Evolutionary conservation across 2,888 invertebrate genomes (phyloP).

Genomic region (Tenodera sinensis): DNA sequence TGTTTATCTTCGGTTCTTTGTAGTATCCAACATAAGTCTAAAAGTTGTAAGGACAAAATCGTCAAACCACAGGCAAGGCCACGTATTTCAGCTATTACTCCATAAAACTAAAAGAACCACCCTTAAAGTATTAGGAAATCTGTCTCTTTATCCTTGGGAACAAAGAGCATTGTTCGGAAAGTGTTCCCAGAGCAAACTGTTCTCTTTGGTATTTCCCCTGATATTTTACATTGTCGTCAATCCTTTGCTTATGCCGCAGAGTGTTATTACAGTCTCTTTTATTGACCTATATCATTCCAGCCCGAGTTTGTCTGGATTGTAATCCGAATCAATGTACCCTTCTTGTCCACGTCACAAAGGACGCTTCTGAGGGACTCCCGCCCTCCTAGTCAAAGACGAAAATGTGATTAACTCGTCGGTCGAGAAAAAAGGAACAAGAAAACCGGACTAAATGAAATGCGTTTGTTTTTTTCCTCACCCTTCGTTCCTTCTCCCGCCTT

Average conservation of each 20-base stretch:
- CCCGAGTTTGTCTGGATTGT: neutral
- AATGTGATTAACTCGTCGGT: neutral
- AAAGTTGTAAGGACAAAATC: too few species aligned
- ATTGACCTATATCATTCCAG: neutral
- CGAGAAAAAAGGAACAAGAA: neutral
- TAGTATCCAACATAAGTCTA: too few species aligned
- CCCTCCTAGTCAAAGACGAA: neutral
- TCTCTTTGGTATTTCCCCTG: neutral
- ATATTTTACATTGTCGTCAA: neutral
- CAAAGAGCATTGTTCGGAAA: neutral
- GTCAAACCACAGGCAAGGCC: too few species aligned
- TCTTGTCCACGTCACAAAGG: neutral
- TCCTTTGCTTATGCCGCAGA: neutral
- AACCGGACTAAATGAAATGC: neutral
- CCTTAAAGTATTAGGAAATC: too few species aligned
- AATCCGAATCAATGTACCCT: neutral
- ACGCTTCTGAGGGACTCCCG: neutral
- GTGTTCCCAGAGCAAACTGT: neutral
- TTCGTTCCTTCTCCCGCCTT: neutral
- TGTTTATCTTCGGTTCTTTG: too few species aligned
- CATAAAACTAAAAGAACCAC: too few species aligned
- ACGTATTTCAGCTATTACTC: too few species aligned
- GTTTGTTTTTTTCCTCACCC: neutral
- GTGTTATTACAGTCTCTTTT: neutral
- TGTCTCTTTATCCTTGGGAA: neutral